phyloP scores from a whole-genome alignment of 2,113 vertebrate genomes.

The Hypanus sabinus region DNA sequence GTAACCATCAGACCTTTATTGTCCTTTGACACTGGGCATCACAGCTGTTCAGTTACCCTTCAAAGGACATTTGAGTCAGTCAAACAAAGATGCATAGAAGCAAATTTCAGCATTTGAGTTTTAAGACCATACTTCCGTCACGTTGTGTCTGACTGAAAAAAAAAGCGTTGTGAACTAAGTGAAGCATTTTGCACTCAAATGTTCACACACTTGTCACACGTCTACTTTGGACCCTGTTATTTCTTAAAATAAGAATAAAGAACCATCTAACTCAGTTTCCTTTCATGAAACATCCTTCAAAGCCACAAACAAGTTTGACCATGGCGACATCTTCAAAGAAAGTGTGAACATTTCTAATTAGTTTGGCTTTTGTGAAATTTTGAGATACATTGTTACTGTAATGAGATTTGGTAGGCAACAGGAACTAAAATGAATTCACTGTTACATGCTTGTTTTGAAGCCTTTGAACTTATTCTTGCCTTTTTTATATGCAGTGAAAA shows the following conservation, averaged over 20 bases:
- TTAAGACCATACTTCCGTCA: conserved; percentile 1
- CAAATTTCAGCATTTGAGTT: conserved; percentile 25
- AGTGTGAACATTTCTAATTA: conserved; percentile 23
- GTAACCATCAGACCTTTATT: conserved; percentile 23
- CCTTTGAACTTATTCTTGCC: background rate
- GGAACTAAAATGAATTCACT: background rate
- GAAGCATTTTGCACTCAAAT: conserved; percentile 25
- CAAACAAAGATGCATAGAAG: conserved; percentile 29
- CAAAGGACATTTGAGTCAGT: conserved; percentile 28
- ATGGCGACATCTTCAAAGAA: conserved; percentile 4
- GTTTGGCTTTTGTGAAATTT: conserved; percentile 4
- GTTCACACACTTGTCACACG: conserved; percentile 6
- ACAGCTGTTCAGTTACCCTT: conserved; percentile 35
- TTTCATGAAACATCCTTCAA: background rate
- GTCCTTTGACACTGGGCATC: conserved; percentile 36
- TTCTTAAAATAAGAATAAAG: background rate
- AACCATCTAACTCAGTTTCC: background rate
- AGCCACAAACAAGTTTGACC: conserved; percentile 8
- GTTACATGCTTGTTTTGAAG: background rate
- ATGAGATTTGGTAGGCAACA: background rate
- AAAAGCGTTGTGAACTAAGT: background rate
- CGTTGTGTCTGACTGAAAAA: background rate
- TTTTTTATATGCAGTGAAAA: background rate
- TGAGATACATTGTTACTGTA: background rate
- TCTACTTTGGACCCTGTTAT: background rate